Evolutionary conservation across 2,888 invertebrate genomes (phyloP).

Genomic region (Idaea dimidiata): DNA sequence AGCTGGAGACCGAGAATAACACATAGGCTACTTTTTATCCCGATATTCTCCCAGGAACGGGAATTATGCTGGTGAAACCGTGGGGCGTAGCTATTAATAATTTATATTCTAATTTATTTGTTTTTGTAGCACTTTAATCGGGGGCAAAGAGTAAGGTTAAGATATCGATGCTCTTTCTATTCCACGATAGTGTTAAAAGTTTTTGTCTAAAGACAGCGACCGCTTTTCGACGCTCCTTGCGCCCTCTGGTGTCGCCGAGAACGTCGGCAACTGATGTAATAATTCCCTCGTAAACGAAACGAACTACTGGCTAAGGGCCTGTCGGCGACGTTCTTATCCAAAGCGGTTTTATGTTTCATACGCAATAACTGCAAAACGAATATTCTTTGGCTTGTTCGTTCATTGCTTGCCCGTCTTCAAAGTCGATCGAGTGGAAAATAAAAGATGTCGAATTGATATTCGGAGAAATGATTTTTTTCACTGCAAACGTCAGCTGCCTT

Average conservation of each 20-base stretch:
- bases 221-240: conserved; percentile 1
- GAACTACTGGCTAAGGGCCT: conserved; percentile 21
- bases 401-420: not conserved
- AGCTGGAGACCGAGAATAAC: no score
- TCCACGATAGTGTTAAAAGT: not conserved
- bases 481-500: not conserved
- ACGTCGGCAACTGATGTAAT: conserved; percentile 40
- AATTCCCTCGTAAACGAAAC: conserved; percentile 39
- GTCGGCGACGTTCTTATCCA: conserved; percentile 17
- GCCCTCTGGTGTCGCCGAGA: conserved; percentile 8
- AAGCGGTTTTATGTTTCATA: conserved; percentile 7
- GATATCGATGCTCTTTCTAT: not conserved
- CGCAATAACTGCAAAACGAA: conserved; percentile 3
- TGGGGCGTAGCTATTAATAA: no score
- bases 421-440: not conserved
- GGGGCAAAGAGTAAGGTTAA: not conserved
- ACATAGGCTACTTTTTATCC: no score
- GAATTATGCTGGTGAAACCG: no score
- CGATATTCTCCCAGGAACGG: no score
- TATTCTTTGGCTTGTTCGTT: not conserved
- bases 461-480: not conserved
- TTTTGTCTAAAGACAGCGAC: conserved; percentile 13
- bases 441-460: not conserved
- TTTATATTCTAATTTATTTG: no score
- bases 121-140: no score